Evolutionary conservation across 2,888 invertebrate species (phyloP).

Genomic region (Standfussiana lucernea): DNA sequence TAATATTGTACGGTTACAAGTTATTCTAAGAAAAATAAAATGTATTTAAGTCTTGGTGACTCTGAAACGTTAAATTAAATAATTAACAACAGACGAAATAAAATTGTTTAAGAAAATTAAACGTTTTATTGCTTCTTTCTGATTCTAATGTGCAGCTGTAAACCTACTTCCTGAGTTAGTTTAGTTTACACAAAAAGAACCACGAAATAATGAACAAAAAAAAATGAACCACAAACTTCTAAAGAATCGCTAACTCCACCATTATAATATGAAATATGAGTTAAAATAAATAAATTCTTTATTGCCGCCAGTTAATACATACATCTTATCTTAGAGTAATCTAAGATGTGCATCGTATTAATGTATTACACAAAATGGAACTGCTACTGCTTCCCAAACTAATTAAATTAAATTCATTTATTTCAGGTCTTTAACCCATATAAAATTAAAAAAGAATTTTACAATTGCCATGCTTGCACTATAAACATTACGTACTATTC

Average conservation of each 20-base stretch:
- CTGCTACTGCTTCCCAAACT: too few species aligned
- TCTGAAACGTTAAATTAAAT: constrained; percentile 14
- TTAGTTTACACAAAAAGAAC: background rate
- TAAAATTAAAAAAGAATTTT: too few species aligned
- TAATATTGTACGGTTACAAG: background rate
- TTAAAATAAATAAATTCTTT: too few species aligned
- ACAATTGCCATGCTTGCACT: too few species aligned
- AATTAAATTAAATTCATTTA: too few species aligned
- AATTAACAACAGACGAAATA: constrained; percentile 17
- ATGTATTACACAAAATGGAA: too few species aligned
- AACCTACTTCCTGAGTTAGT: constrained; percentile 32
- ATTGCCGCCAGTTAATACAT: too few species aligned
- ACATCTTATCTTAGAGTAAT: too few species aligned
- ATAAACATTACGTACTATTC: too few species aligned
- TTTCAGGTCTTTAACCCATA: too few species aligned
- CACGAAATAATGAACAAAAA: background rate
- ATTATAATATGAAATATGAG: background rate
- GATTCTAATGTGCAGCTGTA: constrained; percentile 6
- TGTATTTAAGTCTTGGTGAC: background rate
- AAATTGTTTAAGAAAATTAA: constrained; percentile 34
- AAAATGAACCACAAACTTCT: too few species aligned
- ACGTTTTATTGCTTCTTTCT: constrained; percentile 32
- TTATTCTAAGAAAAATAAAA: constrained; percentile 1
- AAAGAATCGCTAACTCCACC: background rate
- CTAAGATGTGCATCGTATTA: too few species aligned